phyloP scores from a whole-genome alignment of 2,888 invertebrate genomes.

The Adelphocoris suturalis region DNA sequence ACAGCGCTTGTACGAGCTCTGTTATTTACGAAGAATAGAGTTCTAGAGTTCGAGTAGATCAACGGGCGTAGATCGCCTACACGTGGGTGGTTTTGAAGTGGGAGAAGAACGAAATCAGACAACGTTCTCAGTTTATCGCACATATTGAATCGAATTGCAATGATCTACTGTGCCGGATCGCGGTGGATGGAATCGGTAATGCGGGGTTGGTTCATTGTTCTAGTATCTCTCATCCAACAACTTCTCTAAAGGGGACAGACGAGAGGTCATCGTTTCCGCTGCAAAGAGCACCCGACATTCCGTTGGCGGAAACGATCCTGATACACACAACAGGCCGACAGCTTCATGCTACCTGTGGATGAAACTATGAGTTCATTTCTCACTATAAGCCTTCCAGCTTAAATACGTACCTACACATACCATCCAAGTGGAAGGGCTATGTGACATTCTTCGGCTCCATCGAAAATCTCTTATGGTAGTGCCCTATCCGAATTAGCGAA shows the following conservation, averaged over 20 bases:
- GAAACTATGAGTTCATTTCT: background rate
- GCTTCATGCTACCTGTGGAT: background rate
- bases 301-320: background rate
- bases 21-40: background rate
- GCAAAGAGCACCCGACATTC: background rate
- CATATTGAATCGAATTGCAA: no score
- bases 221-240: background rate
- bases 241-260: background rate
- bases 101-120: background rate
- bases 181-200: background rate
- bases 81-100: background rate
- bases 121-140: no score
- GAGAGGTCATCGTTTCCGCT: background rate
- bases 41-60: background rate
- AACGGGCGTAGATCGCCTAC: no score
- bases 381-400: no score
- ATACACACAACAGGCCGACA: background rate
- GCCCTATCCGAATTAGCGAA: no score
- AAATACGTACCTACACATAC: no score
- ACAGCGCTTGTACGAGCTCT: background rate
- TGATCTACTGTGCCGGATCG: background rate
- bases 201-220: background rate
- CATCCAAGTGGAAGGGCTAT: no score
- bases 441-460: background rate
- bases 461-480: background rate